Evolutionary conservation across 2,113 vertebrate species (phyloP).

Genomic region (Climacteris rufus): DNA sequence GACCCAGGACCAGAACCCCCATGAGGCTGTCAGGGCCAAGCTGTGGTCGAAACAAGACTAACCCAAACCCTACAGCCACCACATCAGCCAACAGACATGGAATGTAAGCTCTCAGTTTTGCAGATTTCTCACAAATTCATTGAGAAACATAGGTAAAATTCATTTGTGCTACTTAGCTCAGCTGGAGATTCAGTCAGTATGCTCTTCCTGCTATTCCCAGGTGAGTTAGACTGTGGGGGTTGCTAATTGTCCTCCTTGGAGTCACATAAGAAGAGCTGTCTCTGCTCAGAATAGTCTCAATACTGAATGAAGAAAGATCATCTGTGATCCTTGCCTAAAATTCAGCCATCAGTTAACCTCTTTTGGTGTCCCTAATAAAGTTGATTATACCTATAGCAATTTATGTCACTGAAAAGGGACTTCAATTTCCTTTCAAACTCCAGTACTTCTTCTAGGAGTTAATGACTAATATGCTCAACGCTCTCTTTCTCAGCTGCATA

Average conservation of each 20-base stretch:
- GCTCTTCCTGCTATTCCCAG: not conserved
- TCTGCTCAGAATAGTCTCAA: not conserved
- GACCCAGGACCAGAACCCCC: not conserved
- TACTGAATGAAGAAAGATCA: not conserved
- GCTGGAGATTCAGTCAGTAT: not conserved
- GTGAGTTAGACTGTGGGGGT: not conserved
- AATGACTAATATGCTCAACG: not conserved
- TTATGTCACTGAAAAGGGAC: not conserved
- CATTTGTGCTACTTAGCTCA: not conserved
- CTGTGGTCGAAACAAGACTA: not conserved
- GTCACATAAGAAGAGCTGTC: not conserved
- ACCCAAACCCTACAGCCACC: not conserved
- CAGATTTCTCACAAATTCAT: not conserved
- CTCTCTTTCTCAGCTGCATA: not conserved
- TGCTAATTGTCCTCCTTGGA: not conserved
- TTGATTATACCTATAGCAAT: not conserved
- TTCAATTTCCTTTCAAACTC: not conserved
- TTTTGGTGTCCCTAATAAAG: not conserved
- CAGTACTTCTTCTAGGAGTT: not conserved
- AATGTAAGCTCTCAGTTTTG: fast-evolving
- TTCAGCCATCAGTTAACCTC: not conserved
- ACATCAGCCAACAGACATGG: fast-evolving
- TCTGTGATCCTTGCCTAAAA: not conserved
- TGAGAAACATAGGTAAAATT: not conserved
- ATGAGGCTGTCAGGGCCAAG: not conserved